These are phyloP conservation scores for Nephrocerus scutellatus DNA, from an alignment of 2,888 invertebrate genomes.

Conservation along the genomic window DNA sequence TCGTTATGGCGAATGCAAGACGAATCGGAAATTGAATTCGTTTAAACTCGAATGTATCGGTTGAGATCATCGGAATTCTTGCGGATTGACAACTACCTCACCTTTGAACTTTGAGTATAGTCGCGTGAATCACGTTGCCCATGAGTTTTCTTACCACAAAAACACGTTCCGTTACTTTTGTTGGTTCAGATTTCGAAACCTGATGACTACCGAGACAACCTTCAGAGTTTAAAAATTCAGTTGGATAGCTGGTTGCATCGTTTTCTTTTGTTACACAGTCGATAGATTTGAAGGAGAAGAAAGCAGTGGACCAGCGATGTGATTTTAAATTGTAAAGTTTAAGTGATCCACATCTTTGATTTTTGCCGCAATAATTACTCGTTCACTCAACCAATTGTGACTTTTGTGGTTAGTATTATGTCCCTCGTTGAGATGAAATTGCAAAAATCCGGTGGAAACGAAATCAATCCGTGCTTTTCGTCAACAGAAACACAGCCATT, in stretches of 20 bases:
- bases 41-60: constrained; percentile 32
- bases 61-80: constrained; percentile 25
- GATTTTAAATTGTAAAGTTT: too few species aligned
- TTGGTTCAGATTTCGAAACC: constrained; percentile 29
- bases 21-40: constrained; percentile 33
- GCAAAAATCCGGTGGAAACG: too few species aligned
- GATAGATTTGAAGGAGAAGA: background rate
- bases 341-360: too few species aligned
- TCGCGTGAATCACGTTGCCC: constrained; percentile 28
- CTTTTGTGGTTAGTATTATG: too few species aligned
- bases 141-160: constrained; percentile 27
- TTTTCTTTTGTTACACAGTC: background rate
- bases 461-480: too few species aligned
- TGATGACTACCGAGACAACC: constrained; percentile 28
- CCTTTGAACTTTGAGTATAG: constrained; percentile 20
- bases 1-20: constrained; percentile 6
- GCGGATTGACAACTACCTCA: constrained; percentile 29
- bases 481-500: too few species aligned
- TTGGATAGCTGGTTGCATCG: constrained; percentile 12
- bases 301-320: background rate
- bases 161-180: constrained; percentile 27
- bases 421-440: too few species aligned
- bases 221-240: constrained; percentile 23
- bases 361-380: too few species aligned
- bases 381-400: too few species aligned